A percentile compares a stretch with the other conserved stretches of the same genome.
Conservation (phyloP, 2,888 invertebrate genomes). For the Phengaris arion region DNA sequence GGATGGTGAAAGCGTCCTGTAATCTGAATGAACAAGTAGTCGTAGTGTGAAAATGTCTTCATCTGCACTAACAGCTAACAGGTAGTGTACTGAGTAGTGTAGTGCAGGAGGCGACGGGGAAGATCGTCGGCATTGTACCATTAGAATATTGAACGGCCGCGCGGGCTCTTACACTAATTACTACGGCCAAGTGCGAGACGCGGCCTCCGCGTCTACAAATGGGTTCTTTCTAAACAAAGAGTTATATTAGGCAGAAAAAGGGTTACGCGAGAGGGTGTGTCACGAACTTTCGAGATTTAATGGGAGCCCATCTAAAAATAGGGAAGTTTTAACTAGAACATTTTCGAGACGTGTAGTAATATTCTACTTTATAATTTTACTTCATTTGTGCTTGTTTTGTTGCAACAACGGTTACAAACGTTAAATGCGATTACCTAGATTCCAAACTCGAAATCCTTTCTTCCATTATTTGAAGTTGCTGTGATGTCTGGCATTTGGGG, state of each 20-base stretch:
- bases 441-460: too few species aligned
- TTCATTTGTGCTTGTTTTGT: too few species aligned
- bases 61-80: slow-evolving; percentile 7
- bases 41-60: slow-evolving; percentile 12
- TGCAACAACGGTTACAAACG: too few species aligned
- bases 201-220: background rate
- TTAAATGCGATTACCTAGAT: too few species aligned
- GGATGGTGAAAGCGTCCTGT: background rate
- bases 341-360: too few species aligned
- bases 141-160: slow-evolving; percentile 13
- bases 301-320: background rate
- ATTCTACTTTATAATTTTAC: too few species aligned
- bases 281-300: background rate
- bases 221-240: background rate
- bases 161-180: slow-evolving; percentile 8
- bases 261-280: slow-evolving; percentile 1
- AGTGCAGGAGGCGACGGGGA: slow-evolving; percentile 1
- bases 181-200: background rate
- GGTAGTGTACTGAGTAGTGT: background rate
- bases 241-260: background rate
- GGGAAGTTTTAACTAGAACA: background rate
- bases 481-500: background rate
- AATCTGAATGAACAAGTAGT: background rate
- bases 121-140: background rate
- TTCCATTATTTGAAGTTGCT: background rate